A percentile compares a stretch with the other conserved stretches of the same genome.
These are phyloP conservation scores for Melanogrammus aeglefinus DNA, from an alignment of 2,797 vertebrate genomes.

Conservation along the genomic window DNA sequence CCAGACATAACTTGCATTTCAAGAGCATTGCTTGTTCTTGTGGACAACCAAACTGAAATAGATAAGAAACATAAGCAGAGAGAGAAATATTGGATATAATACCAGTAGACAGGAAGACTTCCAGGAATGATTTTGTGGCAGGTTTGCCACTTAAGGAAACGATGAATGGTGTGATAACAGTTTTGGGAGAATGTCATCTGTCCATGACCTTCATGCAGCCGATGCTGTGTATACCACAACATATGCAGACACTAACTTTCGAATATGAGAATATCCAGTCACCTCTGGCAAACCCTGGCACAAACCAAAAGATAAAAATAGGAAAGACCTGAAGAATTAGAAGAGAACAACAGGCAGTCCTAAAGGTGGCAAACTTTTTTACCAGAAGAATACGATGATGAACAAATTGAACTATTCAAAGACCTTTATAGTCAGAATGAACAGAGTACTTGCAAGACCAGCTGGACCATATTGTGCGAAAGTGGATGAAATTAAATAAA, in stretches of 20 bases:
- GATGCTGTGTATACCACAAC: conserved; percentile 1
- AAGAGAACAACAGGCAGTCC: conserved; percentile 5
- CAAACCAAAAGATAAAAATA: conserved; percentile 4
- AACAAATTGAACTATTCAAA: conserved; percentile 12
- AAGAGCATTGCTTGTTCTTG: conserved; percentile 16
- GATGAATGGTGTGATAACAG: conserved; percentile 6
- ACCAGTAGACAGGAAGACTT: not conserved
- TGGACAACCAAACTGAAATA: conserved; percentile 4
- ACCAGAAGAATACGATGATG: conserved; percentile 11
- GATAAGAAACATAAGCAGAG: conserved; percentile 2
- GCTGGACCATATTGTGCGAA: conserved; percentile 10
- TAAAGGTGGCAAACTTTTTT: conserved; percentile 16
- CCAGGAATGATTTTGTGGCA: not conserved
- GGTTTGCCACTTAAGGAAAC: not conserved
- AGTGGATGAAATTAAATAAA: conserved; percentile 16
- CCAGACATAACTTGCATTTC: conserved; percentile 8
- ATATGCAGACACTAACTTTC: not conserved
- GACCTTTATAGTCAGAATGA: conserved; percentile 11
- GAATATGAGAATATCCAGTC: conserved; percentile 1
- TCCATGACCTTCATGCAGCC: conserved; percentile 15
- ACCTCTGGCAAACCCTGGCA: conserved; percentile 3
- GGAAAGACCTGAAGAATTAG: conserved; percentile 9
- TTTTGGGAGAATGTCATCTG: conserved; percentile 13
- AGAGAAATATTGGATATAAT: not conserved
- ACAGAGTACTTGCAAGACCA: conserved; percentile 4